A percentile compares a stretch with the other conserved stretches of the same genome.
Conservation (phyloP, 2,888 invertebrate genomes). For the Pyrrhia umbra region DNA sequence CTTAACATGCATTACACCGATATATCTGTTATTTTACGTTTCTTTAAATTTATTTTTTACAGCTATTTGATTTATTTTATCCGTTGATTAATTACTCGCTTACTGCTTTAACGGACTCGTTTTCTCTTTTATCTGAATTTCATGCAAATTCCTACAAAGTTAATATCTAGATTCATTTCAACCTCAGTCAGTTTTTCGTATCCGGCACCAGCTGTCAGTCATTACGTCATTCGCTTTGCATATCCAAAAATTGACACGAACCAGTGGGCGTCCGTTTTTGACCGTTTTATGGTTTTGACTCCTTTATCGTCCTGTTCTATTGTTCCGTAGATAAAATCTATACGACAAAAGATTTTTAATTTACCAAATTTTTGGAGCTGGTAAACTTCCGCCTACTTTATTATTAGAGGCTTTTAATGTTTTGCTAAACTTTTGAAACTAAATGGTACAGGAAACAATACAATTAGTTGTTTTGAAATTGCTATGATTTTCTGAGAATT, state of each 20-base stretch:
- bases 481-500: constrained; percentile 10
- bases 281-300: constrained; percentile 70
- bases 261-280: constrained; percentile 66
- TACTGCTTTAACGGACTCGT: background rate
- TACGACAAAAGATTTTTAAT: constrained; percentile 64
- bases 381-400: constrained; percentile 60
- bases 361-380: constrained; percentile 58
- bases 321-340: constrained; percentile 64
- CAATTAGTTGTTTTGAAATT: constrained; percentile 16
- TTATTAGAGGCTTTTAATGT: constrained; percentile 53
- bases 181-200: constrained; percentile 4
- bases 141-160: background rate
- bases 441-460: constrained; percentile 29
- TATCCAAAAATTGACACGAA: constrained; percentile 62
- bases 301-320: constrained; percentile 66
- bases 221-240: constrained; percentile 49
- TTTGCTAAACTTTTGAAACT: constrained; percentile 42
- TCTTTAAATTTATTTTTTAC: background rate
- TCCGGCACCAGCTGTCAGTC: constrained; percentile 19
- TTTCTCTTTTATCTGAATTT: background rate
- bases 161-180: constrained; percentile 5
- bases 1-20: too few relatives aligned
- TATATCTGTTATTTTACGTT: too few relatives aligned
- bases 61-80: background rate
- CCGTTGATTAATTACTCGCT: background rate